phyloP scores from a whole-genome alignment of 2,797 vertebrate genomes.

The Pseudomugil tenellus region DNA sequence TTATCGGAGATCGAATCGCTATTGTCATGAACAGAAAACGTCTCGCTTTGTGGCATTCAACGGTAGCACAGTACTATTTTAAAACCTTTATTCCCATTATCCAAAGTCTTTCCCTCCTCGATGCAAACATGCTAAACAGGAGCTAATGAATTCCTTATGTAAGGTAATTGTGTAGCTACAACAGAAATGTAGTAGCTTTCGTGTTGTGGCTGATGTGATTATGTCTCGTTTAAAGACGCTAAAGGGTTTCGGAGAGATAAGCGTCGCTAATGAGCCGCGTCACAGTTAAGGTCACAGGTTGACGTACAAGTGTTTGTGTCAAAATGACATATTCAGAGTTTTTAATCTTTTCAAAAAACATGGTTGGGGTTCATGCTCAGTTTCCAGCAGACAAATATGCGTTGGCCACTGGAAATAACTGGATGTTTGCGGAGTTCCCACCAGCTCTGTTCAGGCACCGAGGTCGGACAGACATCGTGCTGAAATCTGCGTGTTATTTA shows the following conservation, averaged over 20 bases:
- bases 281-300: constrained; percentile 48
- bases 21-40: constrained; percentile 15
- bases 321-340: constrained; percentile 21
- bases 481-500: neutral
- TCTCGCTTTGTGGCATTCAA: constrained; percentile 33
- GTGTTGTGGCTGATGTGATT: constrained; percentile 69
- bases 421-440: constrained; percentile 6
- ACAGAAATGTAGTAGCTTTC: constrained; percentile 50
- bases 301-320: constrained; percentile 24
- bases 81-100: constrained; percentile 20
- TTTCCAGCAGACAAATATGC: constrained; percentile 22
- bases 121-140: constrained; percentile 52
- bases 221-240: constrained; percentile 47
- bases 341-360: constrained; percentile 19
- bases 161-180: constrained; percentile 60
- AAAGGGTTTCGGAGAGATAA: constrained; percentile 48
- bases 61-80: constrained; percentile 14
- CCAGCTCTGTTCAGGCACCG: neutral
- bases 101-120: constrained; percentile 24
- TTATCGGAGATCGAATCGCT: constrained; percentile 10
- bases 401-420: constrained; percentile 21
- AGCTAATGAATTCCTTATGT: constrained; percentile 80
- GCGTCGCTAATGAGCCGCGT: constrained; percentile 52
- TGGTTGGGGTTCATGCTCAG: constrained; percentile 25
- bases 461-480: neutral